Conservation (phyloP, 2,113 vertebrate genomes). For the Carollia perspicillata region DNA sequence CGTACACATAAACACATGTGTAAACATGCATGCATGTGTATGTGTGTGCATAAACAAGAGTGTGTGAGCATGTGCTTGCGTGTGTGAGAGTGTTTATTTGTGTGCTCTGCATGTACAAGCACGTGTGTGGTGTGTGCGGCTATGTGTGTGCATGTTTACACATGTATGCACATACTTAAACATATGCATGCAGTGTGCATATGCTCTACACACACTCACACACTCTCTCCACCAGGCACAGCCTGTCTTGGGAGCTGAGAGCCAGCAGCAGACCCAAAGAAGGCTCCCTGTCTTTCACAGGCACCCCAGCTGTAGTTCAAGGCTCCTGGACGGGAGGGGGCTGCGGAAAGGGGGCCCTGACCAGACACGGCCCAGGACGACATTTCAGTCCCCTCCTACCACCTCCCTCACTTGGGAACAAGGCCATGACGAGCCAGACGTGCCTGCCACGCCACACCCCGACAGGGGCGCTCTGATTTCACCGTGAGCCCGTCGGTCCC, state of each 20-base stretch:
- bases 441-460: not conserved
- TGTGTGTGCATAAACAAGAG: fast-evolving
- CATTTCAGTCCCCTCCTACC: not conserved
- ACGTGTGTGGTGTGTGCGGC: fast-evolving
- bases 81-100: too few species aligned
- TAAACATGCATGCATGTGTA: too few species aligned
- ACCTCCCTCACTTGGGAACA: not conserved
- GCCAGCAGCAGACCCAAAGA: too few species aligned
- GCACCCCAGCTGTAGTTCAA: not conserved
- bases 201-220: not conserved
- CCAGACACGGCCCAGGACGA: not conserved
- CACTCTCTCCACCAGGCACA: not conserved
- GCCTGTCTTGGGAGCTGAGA: not conserved
- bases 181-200: too few species aligned
- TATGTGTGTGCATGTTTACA: too few species aligned
- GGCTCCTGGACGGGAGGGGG: not conserved
- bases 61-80: too few species aligned
- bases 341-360: too few species aligned
- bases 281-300: too few species aligned
- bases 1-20: not conserved
- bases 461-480: not conserved
- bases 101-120: not conserved
- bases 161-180: not conserved
- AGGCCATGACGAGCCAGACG: not conserved
- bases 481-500: not conserved